Evolutionary conservation across 2,113 vertebrate species (phyloP), one percentile per base, ranked within the genome.

Genomic region (Copsychus sechellarum): DNA sequence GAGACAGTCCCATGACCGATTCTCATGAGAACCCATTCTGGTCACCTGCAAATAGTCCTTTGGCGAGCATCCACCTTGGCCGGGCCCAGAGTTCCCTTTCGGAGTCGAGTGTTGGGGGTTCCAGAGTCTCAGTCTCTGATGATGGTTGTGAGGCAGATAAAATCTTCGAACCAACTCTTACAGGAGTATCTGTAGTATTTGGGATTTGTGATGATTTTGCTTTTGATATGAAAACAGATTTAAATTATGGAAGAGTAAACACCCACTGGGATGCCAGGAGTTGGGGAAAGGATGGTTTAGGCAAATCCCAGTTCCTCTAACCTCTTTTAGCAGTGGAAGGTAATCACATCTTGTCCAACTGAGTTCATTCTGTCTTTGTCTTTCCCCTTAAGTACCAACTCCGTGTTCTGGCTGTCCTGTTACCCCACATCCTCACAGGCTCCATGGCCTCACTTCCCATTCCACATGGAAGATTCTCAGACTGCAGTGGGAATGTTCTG

Each of bases 331-430:
- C 61, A 77, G 25, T 10, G 36, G 43, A 69, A 74, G n/a, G 21
- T 47, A 3, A 1, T 31, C 54, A 12, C 13, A 4, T 65, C 36
- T 60, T 57, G 34, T 42, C 17, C 20, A 1, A 3, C 15, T 48
- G 29, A 43, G 31, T 69, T n/a, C 45, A 2, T 26, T 71, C 26
- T 33, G 47, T 18, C 33, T 87, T 54, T 36, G 28, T 28, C 34
- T n/a, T 26, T 43, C 25, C 17, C 3, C 1, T 9, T 9, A 9
- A 53, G 42, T 12, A 25, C 28, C 45, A 79, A 40, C 40, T 26
- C 31, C 0, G 0, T 36, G 4, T 12, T 21, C 22, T 38, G 42
- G 42, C 47, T 89, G 47, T 42, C 34, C 14, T 12, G 2, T 43
- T 48, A 33, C 9, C 54, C 42, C 50, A 12, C 34, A 42, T 36